A percentile compares a stretch with the other conserved stretches of the same genome.
phyloP scores from a whole-genome alignment of 2,888 invertebrate genomes.

The Galerucella pusilla region DNA sequence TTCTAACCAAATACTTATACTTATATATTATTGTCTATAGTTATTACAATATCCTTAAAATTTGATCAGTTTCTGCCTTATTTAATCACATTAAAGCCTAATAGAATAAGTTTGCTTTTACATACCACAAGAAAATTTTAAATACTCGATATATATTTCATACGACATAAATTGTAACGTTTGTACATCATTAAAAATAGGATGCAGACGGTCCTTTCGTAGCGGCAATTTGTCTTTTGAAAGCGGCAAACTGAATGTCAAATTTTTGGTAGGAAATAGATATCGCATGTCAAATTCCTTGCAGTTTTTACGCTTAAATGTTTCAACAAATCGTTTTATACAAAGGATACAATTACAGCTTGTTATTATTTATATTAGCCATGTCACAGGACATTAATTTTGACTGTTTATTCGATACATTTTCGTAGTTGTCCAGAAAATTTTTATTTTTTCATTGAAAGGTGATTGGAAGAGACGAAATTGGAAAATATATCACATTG shows the following conservation, averaged over 20 bases:
- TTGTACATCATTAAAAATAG: neutral
- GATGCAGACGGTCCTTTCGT: too few species aligned
- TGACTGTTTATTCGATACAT: neutral
- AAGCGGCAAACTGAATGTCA: neutral
- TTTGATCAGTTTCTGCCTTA: conserved; percentile 42
- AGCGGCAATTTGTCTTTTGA: too few species aligned
- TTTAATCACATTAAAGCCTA: conserved; percentile 33
- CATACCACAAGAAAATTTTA: neutral
- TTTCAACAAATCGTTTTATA: conserved; percentile 1
- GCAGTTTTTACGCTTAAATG: neutral
- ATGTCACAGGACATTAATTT: neutral
- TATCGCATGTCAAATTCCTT: neutral
- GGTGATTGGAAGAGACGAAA: too few species aligned
- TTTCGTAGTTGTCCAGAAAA: neutral
- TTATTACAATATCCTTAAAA: conserved; percentile 43
- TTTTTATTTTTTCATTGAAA: neutral
- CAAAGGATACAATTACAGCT: neutral
- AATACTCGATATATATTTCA: conserved; percentile 1
- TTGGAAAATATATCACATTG: too few species aligned
- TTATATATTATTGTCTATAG: conserved; percentile 44
- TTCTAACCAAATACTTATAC: conserved; percentile 32
- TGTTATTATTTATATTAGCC: neutral
- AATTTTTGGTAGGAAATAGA: neutral
- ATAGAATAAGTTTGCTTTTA: conserved; percentile 7
- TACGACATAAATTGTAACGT: conserved; percentile 2